These are phyloP conservation scores for Allolobophora icterica DNA, from an alignment of 2,888 invertebrate species.

Conservation along the genomic window DNA sequence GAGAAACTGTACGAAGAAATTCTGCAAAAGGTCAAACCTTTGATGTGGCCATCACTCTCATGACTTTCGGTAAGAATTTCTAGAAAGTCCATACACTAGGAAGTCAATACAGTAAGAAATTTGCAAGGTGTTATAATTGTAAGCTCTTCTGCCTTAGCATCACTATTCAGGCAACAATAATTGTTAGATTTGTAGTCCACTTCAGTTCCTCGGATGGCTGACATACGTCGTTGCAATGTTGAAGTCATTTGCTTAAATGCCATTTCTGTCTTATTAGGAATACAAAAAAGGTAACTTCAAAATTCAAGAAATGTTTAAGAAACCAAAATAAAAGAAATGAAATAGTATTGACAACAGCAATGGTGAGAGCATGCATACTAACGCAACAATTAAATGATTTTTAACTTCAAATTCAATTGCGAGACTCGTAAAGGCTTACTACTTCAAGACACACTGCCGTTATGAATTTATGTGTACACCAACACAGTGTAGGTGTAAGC, in stretches of 20 bases:
- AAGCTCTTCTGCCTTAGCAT: background rate
- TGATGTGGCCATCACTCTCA: background rate
- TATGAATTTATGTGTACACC: background rate
- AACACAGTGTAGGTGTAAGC: background rate
- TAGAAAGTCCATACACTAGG: too few relatives aligned
- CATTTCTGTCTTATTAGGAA: background rate
- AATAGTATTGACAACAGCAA: background rate
- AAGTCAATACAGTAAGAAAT: background rate
- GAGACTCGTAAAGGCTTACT: background rate
- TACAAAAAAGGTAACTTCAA: background rate
- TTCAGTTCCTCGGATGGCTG: too few relatives aligned
- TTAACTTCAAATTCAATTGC: background rate
- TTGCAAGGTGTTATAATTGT: background rate
- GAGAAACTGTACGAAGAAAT: background rate
- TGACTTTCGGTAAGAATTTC: background rate
- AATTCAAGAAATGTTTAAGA: background rate
- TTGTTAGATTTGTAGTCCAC: background rate
- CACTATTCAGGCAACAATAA: too few relatives aligned
- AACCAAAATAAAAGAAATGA: background rate
- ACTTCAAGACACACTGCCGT: background rate
- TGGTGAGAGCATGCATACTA: background rate
- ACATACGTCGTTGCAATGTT: background rate
- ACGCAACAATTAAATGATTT: background rate
- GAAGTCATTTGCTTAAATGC: background rate
- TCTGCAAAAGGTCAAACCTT: background rate